Evolutionary conservation across 2,797 vertebrate species (phyloP).

Genomic region (Lagocephalus sceleratus): DNA sequence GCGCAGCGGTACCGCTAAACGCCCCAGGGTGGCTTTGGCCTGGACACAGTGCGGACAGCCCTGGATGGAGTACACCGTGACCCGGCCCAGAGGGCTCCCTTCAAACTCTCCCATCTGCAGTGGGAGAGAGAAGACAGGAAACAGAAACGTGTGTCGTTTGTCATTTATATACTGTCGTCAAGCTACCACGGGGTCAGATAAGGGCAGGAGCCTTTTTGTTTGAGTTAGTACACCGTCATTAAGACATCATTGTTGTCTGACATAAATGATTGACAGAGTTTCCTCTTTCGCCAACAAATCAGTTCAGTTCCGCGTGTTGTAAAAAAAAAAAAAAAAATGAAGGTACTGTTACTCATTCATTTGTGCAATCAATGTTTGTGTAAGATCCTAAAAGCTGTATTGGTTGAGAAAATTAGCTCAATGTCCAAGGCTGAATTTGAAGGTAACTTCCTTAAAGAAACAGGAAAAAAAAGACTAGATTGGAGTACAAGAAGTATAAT

Average conservation of each 20-base stretch:
- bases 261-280: not conserved
- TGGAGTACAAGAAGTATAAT: too few relatives aligned
- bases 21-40: slow-evolving; percentile 66
- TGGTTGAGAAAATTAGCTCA: too few relatives aligned
- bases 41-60: slow-evolving; percentile 76
- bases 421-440: too few relatives aligned
- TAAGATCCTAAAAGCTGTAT: too few relatives aligned
- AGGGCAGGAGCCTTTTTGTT: too few relatives aligned
- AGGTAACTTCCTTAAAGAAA: too few relatives aligned
- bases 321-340: too few relatives aligned
- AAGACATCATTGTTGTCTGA: too few relatives aligned
- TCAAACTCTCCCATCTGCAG: slow-evolving; percentile 67
- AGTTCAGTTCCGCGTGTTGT: slow-evolving; percentile 17
- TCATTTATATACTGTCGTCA: not conserved
- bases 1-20: slow-evolving; percentile 63
- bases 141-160: not conserved
- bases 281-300: not conserved
- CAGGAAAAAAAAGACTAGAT: too few relatives aligned
- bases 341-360: not conserved
- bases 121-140: slow-evolving; percentile 10
- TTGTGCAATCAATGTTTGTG: not conserved
- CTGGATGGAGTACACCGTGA: slow-evolving; percentile 75
- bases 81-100: slow-evolving; percentile 52
- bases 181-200: too few relatives aligned
- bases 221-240: not conserved